Evolutionary conservation across 2,797 vertebrate genomes (phyloP).

Genomic region (Intellagama lesueurii): DNA sequence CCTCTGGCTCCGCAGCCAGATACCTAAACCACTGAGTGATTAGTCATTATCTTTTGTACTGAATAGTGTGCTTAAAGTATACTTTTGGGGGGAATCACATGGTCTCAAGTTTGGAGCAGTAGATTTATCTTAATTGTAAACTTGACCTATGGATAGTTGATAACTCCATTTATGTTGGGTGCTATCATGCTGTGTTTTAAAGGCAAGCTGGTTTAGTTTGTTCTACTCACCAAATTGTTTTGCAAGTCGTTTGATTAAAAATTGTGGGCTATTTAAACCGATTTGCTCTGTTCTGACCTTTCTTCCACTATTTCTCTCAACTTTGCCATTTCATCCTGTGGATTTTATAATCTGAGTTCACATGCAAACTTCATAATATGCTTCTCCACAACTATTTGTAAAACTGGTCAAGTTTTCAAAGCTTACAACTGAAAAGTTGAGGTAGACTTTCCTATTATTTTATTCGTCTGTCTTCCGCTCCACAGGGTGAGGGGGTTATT

Average conservation of each 20-base stretch:
- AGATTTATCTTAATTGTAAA: neutral
- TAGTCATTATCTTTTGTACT: too few species aligned
- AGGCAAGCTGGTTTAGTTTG: neutral
- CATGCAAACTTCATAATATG: conserved; percentile 18
- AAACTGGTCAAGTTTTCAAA: conserved; percentile 24
- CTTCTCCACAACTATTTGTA: conserved; percentile 25
- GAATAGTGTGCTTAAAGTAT: too few species aligned
- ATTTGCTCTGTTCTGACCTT: neutral
- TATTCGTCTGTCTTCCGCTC: conserved; percentile 14
- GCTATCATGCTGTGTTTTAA: neutral
- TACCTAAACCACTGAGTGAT: too few species aligned
- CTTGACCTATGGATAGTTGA: too few species aligned
- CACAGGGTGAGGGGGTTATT: neutral
- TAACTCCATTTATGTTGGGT: neutral
- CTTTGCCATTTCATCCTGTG: neutral
- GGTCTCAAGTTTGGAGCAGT: neutral
- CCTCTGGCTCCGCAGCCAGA: too few species aligned
- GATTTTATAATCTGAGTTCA: neutral
- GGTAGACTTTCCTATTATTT: conserved; percentile 9
- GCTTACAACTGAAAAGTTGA: conserved; percentile 19
- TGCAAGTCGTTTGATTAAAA: neutral
- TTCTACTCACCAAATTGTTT: neutral
- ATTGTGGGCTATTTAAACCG: neutral
- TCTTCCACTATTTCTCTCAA: neutral
- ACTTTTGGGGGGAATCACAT: too few species aligned